Conservation (phyloP, 2,888 invertebrate genomes). For the Cetonia aurata region DNA sequence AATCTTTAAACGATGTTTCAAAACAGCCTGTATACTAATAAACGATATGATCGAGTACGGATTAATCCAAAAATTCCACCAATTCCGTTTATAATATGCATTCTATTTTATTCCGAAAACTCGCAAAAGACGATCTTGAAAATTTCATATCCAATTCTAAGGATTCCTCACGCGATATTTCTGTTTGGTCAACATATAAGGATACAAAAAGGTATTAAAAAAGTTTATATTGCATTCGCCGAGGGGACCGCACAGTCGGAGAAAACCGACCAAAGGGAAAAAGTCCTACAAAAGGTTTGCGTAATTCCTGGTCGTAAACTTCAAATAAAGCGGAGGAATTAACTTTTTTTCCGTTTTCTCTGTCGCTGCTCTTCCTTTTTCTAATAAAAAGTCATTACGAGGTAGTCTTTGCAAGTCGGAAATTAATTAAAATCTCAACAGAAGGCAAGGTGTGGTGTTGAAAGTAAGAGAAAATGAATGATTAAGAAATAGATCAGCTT, state of each 20-base stretch:
- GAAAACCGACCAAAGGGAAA: not conserved
- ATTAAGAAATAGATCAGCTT: not conserved
- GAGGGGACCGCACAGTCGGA: not conserved
- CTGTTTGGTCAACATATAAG: constrained; percentile 29
- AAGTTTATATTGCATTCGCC: constrained; percentile 33
- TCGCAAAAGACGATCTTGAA: too few relatives aligned
- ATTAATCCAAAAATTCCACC: too few relatives aligned
- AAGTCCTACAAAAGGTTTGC: constrained; percentile 25
- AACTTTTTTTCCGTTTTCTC: constrained; percentile 23
- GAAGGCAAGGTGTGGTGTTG: constrained; percentile 12
- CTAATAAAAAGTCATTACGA: constrained; percentile 31
- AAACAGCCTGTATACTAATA: too few relatives aligned
- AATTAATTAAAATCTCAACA: constrained; percentile 23
- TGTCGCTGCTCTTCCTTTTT: constrained; percentile 10
- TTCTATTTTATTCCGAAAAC: too few relatives aligned
- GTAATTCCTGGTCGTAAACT: constrained; percentile 35
- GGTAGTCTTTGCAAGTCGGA: constrained; percentile 22
- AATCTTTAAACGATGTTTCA: too few relatives aligned
- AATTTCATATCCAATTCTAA: too few relatives aligned
- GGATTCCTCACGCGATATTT: constrained; percentile 8
- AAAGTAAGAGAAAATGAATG: not conserved
- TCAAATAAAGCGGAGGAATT: constrained; percentile 33
- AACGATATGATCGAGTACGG: too few relatives aligned
- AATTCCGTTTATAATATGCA: too few relatives aligned
- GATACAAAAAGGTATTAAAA: constrained; percentile 28